phyloP scores from a whole-genome alignment of 64 coral and sea anemone genomes.

The Orbicella faveolata region DNA sequence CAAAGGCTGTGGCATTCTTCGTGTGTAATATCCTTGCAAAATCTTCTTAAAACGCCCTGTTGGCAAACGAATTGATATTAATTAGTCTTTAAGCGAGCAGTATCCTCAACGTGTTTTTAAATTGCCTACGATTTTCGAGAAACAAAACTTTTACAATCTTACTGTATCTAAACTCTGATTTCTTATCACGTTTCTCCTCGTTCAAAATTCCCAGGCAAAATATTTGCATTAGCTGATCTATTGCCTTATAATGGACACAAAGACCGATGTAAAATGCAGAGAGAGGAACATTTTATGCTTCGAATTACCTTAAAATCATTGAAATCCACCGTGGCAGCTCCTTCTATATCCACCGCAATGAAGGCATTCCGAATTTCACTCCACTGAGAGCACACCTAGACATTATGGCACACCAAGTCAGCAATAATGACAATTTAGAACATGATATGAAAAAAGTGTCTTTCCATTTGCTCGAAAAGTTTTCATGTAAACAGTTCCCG shows the following conservation, averaged over 20 bases:
- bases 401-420: neutral
- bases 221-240: neutral
- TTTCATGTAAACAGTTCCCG: too few relatives aligned
- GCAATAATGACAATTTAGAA: too few relatives aligned
- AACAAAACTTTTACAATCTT: too few relatives aligned
- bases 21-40: conserved; percentile 35
- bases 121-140: neutral
- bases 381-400: conserved; percentile 33
- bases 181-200: too few relatives aligned
- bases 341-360: neutral
- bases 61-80: neutral
- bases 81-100: neutral
- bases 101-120: neutral
- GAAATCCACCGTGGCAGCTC: conserved; percentile 15
- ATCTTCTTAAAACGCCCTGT: conserved; percentile 16
- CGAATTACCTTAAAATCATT: conserved; percentile 21
- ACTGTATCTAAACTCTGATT: too few relatives aligned
- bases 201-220: too few relatives aligned
- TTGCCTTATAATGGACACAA: neutral
- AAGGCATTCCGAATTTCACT: conserved; percentile 9
- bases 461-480: too few relatives aligned
- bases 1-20: conserved; percentile 16
- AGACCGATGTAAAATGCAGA: neutral
- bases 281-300: neutral
- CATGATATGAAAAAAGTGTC: too few relatives aligned